phyloP scores from a whole-genome alignment of 2,888 invertebrate species.

The Empis stercorea region DNA sequence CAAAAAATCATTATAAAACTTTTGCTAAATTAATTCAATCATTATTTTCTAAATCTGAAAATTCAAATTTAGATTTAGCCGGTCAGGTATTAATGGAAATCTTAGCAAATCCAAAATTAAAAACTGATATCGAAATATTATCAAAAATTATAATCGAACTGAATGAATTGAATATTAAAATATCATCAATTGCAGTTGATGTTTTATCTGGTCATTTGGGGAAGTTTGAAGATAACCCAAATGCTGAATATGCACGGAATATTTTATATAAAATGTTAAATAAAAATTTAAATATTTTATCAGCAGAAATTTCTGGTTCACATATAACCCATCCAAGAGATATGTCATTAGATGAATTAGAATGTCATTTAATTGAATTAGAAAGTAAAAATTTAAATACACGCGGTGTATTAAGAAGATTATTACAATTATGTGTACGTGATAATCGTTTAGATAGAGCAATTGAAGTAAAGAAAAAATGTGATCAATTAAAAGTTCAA shows the following conservation, averaged over 20 bases:
- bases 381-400: constrained; percentile 52
- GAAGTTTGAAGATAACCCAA: constrained; percentile 8
- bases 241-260: constrained; percentile 13
- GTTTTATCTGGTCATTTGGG: constrained; percentile 30
- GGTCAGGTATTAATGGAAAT: constrained; percentile 43
- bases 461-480: constrained; percentile 41
- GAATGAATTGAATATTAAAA: constrained; percentile 25
- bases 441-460: constrained; percentile 43
- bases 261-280: constrained; percentile 34
- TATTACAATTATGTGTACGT: constrained; percentile 46
- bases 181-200: constrained; percentile 40
- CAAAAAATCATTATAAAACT: constrained; percentile 37
- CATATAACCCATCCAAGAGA: constrained; percentile 43
- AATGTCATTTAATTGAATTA: constrained; percentile 51
- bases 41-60: constrained; percentile 33
- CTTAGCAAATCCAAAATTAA: constrained; percentile 36
- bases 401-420: constrained; percentile 48
- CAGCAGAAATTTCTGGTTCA: constrained; percentile 15
- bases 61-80: constrained; percentile 41
- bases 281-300: constrained; percentile 24
- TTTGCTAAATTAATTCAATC: constrained; percentile 40
- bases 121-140: constrained; percentile 35
- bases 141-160: constrained; percentile 37
- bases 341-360: constrained; percentile 49
- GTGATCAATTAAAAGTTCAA: constrained; percentile 40